phyloP scores from a whole-genome alignment of 1,140 invertebrate species.

The Atta colombica region DNA sequence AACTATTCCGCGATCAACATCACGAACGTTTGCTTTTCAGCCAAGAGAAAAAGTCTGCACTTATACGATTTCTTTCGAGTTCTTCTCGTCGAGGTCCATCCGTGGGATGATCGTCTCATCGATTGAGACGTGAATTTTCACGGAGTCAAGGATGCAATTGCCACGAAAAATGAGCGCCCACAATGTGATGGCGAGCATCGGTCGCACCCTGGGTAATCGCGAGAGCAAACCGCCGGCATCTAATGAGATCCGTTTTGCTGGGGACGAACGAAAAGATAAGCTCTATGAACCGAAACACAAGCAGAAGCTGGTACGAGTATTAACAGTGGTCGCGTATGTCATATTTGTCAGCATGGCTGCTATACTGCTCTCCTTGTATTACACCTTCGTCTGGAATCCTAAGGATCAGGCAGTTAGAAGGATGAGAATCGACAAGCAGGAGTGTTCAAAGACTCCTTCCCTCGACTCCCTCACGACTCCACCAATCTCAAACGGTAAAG shows the following conservation, averaged over 20 bases:
- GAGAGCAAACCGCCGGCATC: conserved; percentile 85
- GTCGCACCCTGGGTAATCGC: conserved; percentile 81
- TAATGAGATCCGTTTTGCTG: conserved; percentile 90
- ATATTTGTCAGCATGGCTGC: conserved; percentile 98
- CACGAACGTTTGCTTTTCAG: conserved; percentile 36
- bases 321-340: conserved; percentile 98
- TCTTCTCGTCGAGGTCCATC: not conserved
- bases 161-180: conserved; percentile 85
- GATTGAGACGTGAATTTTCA: conserved; percentile 37
- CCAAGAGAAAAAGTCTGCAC: not conserved
- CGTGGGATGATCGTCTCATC: not conserved
- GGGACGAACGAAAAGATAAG: conserved; percentile 93
- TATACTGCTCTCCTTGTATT: conserved; percentile 97
- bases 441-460: conserved; percentile 30
- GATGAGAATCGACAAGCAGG: conserved; percentile 23
- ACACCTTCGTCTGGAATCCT: conserved; percentile 98
- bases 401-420: conserved; percentile 79
- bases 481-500: conserved; percentile 68
- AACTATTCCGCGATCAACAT: not conserved
- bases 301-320: conserved; percentile 95
- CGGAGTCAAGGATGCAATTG: conserved; percentile 78
- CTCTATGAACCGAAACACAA: conserved; percentile 94
- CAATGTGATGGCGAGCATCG: conserved; percentile 84
- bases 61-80: not conserved
- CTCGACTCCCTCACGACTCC: not conserved